Percentiles rank a stretch among this genome's conserved stretches.
phyloP scores from a whole-genome alignment of 2,888 invertebrate species.

The Sminthurides aquaticus region DNA sequence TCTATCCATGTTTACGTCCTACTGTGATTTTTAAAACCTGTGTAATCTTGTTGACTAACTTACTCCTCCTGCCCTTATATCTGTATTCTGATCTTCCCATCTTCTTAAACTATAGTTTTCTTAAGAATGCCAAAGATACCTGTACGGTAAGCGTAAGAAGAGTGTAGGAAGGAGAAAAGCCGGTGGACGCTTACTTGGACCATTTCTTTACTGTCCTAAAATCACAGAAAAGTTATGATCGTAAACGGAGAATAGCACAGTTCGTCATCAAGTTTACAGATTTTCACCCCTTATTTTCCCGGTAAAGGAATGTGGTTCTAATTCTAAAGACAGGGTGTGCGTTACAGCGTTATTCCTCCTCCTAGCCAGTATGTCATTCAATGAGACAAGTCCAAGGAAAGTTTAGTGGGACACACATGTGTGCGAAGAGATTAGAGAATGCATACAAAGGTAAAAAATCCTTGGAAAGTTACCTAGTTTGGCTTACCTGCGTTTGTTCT shows the following conservation, averaged over 20 bases:
- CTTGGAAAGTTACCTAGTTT: no score
- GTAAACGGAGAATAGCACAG: no score
- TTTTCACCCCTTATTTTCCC: no score
- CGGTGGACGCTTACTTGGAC: no score
- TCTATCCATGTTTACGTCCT: not conserved
- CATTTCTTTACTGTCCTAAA: no score
- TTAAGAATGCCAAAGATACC: not conserved
- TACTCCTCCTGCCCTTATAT: not conserved
- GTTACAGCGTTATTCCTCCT: no score
- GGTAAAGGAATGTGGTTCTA: no score
- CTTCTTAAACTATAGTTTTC: not conserved
- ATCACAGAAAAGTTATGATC: no score
- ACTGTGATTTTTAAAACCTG: not conserved
- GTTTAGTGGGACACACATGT: not conserved
- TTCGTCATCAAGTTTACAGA: no score
- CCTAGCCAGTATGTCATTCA: no score
- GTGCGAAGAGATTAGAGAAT: not conserved
- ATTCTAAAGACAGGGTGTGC: no score
- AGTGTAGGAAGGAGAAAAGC: not conserved
- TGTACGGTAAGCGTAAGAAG: not conserved
- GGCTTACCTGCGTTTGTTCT: no score
- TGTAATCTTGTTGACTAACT: not conserved
- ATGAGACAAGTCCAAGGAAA: not conserved
- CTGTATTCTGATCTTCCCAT: not conserved
- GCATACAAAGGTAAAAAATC: not conserved